phyloP scores from a whole-genome alignment of 2,888 invertebrate genomes.

The Athalia cordata region DNA sequence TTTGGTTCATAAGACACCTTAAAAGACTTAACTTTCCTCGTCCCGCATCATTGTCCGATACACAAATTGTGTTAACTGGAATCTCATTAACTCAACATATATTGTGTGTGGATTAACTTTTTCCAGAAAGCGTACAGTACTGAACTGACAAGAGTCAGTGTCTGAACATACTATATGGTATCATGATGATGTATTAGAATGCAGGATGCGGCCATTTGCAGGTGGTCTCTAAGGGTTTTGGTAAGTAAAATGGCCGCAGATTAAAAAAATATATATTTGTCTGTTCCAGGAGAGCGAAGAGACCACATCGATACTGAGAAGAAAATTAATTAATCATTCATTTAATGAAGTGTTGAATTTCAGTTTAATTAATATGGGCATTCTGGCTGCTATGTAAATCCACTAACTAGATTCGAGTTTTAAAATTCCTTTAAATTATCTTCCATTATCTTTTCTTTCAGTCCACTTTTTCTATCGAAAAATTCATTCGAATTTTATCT shows the following conservation, averaged over 20 bases:
- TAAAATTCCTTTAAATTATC: not conserved
- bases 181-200: conserved; percentile 72
- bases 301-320: conserved; percentile 33
- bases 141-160: conserved; percentile 61
- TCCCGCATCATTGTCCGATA: conserved; percentile 6
- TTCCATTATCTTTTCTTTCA: not conserved
- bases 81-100: conserved; percentile 57
- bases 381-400: conserved; percentile 58
- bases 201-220: conserved; percentile 72
- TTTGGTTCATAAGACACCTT: not conserved
- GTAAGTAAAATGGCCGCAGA: conserved; percentile 73
- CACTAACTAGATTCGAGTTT: not conserved
- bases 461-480: too few species aligned
- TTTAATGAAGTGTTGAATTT: conserved; percentile 49
- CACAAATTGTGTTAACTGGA: conserved; percentile 20
- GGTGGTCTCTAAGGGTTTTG: conserved; percentile 67
- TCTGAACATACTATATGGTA: conserved; percentile 71
- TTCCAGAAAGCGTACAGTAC: conserved; percentile 69
- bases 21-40: not conserved
- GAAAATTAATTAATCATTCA: conserved; percentile 36
- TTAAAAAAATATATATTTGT: conserved; percentile 60
- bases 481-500: too few species aligned
- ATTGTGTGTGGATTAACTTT: conserved; percentile 73
- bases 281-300: conserved; percentile 61
- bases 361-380: conserved; percentile 56